Base-by-base conservation (phyloP, 2,888 invertebrate genomes). In the Aradus depressus region DNA sequence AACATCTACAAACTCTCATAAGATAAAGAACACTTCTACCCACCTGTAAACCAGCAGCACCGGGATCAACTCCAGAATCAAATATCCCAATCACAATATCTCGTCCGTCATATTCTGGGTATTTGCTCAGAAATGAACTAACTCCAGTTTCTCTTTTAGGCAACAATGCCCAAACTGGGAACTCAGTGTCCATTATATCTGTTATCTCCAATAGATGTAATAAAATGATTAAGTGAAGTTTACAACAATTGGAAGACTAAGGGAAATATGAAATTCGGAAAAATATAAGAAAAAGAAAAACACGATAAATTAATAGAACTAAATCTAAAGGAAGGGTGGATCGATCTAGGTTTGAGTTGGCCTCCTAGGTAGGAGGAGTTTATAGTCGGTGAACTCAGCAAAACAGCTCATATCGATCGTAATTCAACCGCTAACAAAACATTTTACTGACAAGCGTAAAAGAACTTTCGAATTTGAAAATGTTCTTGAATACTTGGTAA, bases 41-140 rank as follows among this genome's bases (percentile, higher is more conserved):
- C 74, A 89, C 96, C 82, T 89, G 82, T 61, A 98, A 76, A 56
- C 97, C 97, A 57, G 85, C 80, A 6, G 93, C 93, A 41, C 89
- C 90, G 21, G 97, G 96, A 75, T 98, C 97, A 49, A 98, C 89
- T 6, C 97, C 97, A 3, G 96, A 95, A 72, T 98, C 98, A 62
- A 97, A 83, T 67, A 98, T 87, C 37, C 95, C 97, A 66, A 98
- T 93, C 59, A 86, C 73, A 45, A 89, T 83, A 62, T 83, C 86
- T 64, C 90, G 77, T 34, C 97, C 97, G 76, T 98, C 93, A 67
- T 82, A 92, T 50, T 80, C 75, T 1, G 92, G 87, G 73, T 90
- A 81, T 73, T 91, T 93, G 61, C 75, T 79, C 56, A 93, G 68
- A 73, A 95, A 95, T 56, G 82, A 80, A 39, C 79, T 73, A 8